Percentiles rank a stretch among this genome's conserved stretches.
phyloP scores from a whole-genome alignment of 2,113 vertebrate species.

The Thalassarche chlororhynchos region DNA sequence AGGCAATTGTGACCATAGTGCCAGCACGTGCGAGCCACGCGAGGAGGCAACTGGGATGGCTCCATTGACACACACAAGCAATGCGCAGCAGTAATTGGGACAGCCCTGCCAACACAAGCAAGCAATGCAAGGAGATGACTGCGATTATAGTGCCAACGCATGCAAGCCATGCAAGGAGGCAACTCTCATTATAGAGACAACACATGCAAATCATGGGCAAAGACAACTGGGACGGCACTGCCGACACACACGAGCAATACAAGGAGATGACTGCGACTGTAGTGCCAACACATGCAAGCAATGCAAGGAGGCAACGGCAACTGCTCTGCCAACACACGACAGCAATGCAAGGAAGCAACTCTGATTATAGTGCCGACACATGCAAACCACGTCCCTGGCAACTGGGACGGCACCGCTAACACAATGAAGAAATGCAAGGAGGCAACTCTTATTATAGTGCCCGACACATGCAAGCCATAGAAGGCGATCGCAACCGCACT shows the following conservation, averaged over 20 bases:
- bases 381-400: background rate
- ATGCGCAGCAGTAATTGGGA: background rate
- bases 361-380: background rate
- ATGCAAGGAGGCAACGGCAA: background rate
- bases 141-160: rapidly evolving
- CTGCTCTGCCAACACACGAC: background rate
- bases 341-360: background rate
- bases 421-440: background rate
- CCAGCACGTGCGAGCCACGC: rapidly evolving
- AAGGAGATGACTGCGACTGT: background rate
- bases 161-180: background rate
- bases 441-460: background rate
- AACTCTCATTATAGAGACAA: background rate
- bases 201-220: background rate
- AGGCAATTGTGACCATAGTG: background rate
- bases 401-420: background rate
- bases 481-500: background rate
- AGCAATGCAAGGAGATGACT: background rate
- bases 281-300: background rate
- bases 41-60: background rate
- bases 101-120: too few species aligned
- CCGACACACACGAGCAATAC: background rate
- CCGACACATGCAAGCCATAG: background rate
- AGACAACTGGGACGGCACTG: background rate
- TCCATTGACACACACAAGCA: background rate